A percentile compares a stretch with the other conserved stretches of the same genome.
Conservation (phyloP, 2,113 vertebrate species). For the Chionis minor region DNA sequence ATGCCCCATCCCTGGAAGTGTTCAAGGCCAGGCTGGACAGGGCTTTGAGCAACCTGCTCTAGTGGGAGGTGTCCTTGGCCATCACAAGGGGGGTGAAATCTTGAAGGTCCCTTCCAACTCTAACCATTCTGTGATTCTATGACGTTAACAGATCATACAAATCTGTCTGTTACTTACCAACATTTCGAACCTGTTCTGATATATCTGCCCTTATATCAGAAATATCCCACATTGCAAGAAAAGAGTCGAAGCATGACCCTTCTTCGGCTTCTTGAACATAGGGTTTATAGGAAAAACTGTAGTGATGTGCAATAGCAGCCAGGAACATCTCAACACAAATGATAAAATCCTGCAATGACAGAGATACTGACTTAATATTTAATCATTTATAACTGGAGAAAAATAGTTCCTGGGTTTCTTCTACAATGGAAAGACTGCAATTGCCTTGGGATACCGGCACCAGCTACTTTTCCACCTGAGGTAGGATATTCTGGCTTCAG, state of each 20-base stretch:
- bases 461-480: neutral
- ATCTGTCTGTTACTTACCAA: slow-evolving; percentile 81
- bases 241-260: slow-evolving; percentile 96
- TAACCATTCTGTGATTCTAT: too few relatives aligned
- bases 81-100: too few relatives aligned
- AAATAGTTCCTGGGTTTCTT: neutral
- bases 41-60: too few relatives aligned
- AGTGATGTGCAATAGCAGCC: slow-evolving; percentile 96
- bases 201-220: slow-evolving; percentile 95
- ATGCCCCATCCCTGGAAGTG: too few relatives aligned
- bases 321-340: slow-evolving; percentile 99
- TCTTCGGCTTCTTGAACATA: slow-evolving; percentile 96
- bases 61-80: too few relatives aligned
- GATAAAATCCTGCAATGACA: slow-evolving; percentile 87
- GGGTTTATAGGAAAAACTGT: slow-evolving; percentile 95
- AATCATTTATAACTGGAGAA: neutral
- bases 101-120: too few relatives aligned
- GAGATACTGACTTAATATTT: neutral
- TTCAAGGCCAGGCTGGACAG: too few relatives aligned
- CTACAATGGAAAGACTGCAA: neutral
- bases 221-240: slow-evolving; percentile 98
- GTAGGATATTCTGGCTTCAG: neutral
- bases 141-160: neutral
- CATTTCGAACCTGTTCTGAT: slow-evolving; percentile 95
- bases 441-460: neutral